phyloP scores from a whole-genome alignment of 2,113 vertebrate genomes.

The Xiphias gladius region DNA sequence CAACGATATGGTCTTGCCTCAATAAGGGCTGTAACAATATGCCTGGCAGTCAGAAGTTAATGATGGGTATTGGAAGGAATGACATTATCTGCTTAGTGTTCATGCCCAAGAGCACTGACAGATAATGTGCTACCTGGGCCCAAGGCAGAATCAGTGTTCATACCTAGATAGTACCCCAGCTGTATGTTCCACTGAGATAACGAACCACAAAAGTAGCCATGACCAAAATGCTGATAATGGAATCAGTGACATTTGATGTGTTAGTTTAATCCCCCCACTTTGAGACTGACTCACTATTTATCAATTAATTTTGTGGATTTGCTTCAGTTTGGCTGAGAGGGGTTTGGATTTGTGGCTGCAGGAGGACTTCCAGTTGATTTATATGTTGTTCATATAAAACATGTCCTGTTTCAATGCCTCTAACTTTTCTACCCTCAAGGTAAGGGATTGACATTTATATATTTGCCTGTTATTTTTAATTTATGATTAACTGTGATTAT shows the following conservation, averaged over 20 bases:
- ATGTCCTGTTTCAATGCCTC: constrained; percentile 41
- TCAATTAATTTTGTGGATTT: constrained; percentile 68
- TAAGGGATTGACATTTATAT: background rate
- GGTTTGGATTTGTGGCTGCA: constrained; percentile 41
- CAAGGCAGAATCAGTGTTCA: constrained; percentile 89
- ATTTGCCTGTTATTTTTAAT: background rate
- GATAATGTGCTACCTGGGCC: constrained; percentile 87
- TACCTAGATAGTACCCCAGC: constrained; percentile 88
- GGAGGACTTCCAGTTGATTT: constrained; percentile 44
- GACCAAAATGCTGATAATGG: constrained; percentile 74
- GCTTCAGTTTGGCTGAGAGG: constrained; percentile 44
- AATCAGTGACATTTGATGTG: constrained; percentile 75
- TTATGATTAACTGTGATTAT: background rate
- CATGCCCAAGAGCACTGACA: constrained; percentile 82
- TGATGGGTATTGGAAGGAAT: constrained; percentile 87
- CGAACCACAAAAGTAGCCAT: constrained; percentile 81
- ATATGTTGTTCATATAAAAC: constrained; percentile 50
- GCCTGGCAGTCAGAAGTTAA: constrained; percentile 74
- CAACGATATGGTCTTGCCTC: constrained; percentile 60
- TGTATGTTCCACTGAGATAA: constrained; percentile 90
- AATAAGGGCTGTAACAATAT: constrained; percentile 59
- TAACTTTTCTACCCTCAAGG: constrained; percentile 16
- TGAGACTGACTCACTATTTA: constrained; percentile 62
- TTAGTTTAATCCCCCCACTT: constrained; percentile 69
- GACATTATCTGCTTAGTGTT: constrained; percentile 83